Percentiles rank a stretch among this genome's conserved stretches.
These are phyloP conservation scores for Steinernema khuongi DNA, from an alignment of 1,140 invertebrate species.

Conservation along the genomic window DNA sequence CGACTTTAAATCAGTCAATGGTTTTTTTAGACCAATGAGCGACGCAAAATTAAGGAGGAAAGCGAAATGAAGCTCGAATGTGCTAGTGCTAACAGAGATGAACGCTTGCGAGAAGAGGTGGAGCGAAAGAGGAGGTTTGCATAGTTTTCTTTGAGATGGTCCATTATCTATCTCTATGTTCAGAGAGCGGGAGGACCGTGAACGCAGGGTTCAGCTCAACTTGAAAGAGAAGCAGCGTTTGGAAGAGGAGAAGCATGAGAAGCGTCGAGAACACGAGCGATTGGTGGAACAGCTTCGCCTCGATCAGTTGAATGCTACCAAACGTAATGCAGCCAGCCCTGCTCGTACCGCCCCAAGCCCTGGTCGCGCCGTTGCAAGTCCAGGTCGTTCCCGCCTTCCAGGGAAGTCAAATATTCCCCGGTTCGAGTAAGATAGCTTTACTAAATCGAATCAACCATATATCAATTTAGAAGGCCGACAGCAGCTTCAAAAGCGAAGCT, in stretches of 20 bases:
- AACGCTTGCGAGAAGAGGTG: neutral
- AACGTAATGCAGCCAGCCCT: neutral
- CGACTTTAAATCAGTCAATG: neutral
- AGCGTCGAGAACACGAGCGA: neutral
- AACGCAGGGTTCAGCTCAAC: neutral
- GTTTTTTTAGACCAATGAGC: neutral
- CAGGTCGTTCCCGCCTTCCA: neutral
- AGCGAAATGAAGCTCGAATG: neutral
- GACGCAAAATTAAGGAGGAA: neutral
- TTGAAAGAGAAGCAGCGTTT: neutral
- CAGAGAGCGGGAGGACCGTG: neutral
- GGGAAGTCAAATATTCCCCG: neutral
- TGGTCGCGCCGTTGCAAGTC: neutral
- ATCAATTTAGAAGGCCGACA: neutral
- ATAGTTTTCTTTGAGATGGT: neutral
- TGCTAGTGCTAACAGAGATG: neutral
- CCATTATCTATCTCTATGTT: neutral
- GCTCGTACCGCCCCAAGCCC: too few relatives aligned
- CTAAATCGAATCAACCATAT: neutral
- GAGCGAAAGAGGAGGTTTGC: neutral
- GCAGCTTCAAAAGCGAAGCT: neutral
- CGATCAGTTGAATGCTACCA: neutral
- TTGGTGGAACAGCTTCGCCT: neutral
- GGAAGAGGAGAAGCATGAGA: neutral
- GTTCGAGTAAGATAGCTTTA: neutral